Conservation (phyloP, 2,113 vertebrate species). For the Pomatorhinus ruficollis region DNA sequence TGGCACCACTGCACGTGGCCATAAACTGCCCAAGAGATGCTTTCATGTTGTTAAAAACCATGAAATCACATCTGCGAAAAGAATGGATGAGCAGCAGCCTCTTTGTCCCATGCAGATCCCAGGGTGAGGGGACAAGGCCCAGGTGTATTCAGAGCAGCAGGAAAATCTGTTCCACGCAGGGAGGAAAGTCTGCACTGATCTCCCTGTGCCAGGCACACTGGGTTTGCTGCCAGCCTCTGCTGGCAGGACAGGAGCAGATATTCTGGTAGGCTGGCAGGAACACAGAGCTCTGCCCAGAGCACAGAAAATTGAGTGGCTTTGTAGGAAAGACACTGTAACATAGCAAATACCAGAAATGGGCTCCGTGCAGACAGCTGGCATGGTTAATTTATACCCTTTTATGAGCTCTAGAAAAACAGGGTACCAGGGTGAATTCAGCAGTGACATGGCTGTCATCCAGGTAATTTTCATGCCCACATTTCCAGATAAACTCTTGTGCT, state of each 20-base stretch:
- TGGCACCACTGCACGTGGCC: background rate
- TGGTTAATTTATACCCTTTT: background rate
- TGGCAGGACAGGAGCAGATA: slow-evolving; percentile 9
- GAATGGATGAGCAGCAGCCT: background rate
- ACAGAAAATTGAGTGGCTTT: background rate
- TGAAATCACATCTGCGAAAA: background rate
- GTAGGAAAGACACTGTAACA: background rate
- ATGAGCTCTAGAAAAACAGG: background rate
- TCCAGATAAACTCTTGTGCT: background rate
- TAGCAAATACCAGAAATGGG: background rate
- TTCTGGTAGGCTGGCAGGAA: slow-evolving; percentile 22
- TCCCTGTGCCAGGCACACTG: background rate
- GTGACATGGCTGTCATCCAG: background rate
- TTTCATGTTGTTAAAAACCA: background rate
- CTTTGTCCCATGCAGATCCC: background rate
- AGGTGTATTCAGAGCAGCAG: background rate
- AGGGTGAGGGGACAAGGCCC: background rate
- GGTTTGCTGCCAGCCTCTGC: background rate
- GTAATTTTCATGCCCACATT: background rate
- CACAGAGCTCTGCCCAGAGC: background rate
- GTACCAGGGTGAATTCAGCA: background rate
- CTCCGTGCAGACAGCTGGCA: background rate
- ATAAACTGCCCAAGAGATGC: background rate
- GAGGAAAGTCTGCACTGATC: background rate
- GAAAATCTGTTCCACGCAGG: background rate